Evolutionary conservation across 2,113 vertebrate species (phyloP).

Genomic region (Butastur rufipennis): DNA sequence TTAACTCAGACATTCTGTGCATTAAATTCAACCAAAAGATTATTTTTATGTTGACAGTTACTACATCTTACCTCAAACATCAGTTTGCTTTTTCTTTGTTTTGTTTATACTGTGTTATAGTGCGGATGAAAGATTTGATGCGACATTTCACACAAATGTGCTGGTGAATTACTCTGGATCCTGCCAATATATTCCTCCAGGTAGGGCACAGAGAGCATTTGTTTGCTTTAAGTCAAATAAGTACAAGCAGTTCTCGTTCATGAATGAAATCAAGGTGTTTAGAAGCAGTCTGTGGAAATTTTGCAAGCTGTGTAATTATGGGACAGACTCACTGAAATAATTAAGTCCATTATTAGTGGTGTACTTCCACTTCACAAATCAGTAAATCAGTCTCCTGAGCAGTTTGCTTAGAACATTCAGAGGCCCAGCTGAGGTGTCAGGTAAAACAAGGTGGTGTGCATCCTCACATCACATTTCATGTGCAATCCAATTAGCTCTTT

Average conservation of each 20-base stretch:
- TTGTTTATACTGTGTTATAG: constrained; percentile 62
- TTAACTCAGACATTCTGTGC: not conserved
- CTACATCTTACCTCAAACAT: not conserved
- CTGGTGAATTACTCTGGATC: constrained; percentile 84
- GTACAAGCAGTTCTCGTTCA: not conserved
- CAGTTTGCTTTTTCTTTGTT: not conserved
- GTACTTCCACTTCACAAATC: not conserved
- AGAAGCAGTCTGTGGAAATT: not conserved
- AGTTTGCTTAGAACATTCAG: not conserved
- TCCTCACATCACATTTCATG: not conserved
- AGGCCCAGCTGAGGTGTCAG: not conserved
- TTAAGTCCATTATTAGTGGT: not conserved
- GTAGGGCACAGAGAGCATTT: constrained; percentile 58
- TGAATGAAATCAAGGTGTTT: not conserved
- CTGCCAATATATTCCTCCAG: constrained; percentile 91
- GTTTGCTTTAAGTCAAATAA: not conserved
- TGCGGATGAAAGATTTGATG: constrained; percentile 90
- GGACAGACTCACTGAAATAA: not conserved
- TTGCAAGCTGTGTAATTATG: not conserved
- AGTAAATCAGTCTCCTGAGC: not conserved
- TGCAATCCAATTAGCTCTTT: not conserved
- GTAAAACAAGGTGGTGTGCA: not conserved
- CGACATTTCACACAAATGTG: constrained; percentile 90
- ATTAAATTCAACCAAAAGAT: not conserved
- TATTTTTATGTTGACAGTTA: not conserved